Conservation (phyloP, 2,888 invertebrate species). For the Lathronympha strigana region DNA sequence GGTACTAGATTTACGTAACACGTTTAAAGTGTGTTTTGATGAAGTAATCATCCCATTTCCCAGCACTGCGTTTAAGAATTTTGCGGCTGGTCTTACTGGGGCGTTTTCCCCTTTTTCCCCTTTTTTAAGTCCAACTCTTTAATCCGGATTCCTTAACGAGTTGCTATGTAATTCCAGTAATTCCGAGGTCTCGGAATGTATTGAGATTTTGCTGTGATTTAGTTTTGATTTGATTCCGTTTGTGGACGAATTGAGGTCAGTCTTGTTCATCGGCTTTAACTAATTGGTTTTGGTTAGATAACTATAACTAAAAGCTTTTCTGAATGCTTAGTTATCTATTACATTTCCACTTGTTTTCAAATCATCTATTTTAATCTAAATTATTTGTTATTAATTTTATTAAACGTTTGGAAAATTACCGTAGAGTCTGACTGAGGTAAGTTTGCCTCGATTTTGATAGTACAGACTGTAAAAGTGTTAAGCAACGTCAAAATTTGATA, state of each 20-base stretch:
- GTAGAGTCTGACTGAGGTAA: too few species aligned
- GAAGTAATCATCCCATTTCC: constrained; percentile 84
- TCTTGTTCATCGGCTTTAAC: neutral
- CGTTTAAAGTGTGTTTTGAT: constrained; percentile 85
- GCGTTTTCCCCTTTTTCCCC: constrained; percentile 62
- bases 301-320: neutral
- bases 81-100: constrained; percentile 74
- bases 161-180: constrained; percentile 70
- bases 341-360: too few species aligned
- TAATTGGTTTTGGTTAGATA: neutral
- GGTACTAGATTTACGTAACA: constrained; percentile 84
- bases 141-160: constrained; percentile 77
- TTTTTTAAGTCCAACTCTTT: constrained; percentile 75
- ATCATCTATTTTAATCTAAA: too few species aligned
- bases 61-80: constrained; percentile 82
- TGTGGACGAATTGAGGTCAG: constrained; percentile 1
- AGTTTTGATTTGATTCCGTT: constrained; percentile 35
- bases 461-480: too few species aligned
- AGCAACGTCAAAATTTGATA: too few species aligned
- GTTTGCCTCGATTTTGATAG: too few species aligned
- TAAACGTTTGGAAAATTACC: too few species aligned
- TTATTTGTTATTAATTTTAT: too few species aligned
- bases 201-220: constrained; percentile 51
- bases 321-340: too few species aligned
- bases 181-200: constrained; percentile 61